Conservation (phyloP, 2,797 vertebrate species). For the Anniella stebbinsi region DNA sequence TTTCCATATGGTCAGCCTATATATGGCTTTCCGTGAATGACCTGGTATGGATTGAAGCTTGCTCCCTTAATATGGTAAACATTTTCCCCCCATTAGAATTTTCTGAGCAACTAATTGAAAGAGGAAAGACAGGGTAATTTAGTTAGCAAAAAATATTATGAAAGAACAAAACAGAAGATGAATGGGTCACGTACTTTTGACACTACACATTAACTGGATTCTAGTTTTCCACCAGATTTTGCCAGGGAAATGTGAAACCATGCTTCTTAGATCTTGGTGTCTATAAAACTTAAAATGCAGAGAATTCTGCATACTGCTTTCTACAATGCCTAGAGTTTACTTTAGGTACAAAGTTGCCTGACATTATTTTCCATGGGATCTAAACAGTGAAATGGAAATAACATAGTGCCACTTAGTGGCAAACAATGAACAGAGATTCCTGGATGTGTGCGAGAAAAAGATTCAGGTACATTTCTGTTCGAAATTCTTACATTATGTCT, state of each 20-base stretch:
- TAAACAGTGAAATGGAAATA: constrained; percentile 68
- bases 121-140: constrained; percentile 77
- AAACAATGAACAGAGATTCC: constrained; percentile 63
- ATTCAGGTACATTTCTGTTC: constrained; percentile 63
- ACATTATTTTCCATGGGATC: constrained; percentile 61
- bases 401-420: constrained; percentile 77
- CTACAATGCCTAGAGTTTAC: constrained; percentile 24
- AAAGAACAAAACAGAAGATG: constrained; percentile 73
- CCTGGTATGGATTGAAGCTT: too few relatives aligned
- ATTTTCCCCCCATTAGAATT: constrained; percentile 74
- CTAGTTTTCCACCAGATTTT: constrained; percentile 55
- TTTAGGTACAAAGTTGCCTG: constrained; percentile 59
- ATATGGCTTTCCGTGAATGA: too few relatives aligned
- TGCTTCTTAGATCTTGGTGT: constrained; percentile 46
- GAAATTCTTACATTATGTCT: constrained; percentile 73
- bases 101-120: constrained; percentile 61
- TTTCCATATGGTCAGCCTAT: too few relatives aligned
- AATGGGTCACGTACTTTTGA: constrained; percentile 63
- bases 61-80: not conserved
- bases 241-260: constrained; percentile 51
- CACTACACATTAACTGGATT: constrained; percentile 39
- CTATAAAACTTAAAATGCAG: constrained; percentile 46
- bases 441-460: constrained; percentile 38
- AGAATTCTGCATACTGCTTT: constrained; percentile 22
- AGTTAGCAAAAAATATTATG: constrained; percentile 70